Evolutionary conservation across 2,797 vertebrate genomes (phyloP).

Genomic region (Chrysolophus pictus): DNA sequence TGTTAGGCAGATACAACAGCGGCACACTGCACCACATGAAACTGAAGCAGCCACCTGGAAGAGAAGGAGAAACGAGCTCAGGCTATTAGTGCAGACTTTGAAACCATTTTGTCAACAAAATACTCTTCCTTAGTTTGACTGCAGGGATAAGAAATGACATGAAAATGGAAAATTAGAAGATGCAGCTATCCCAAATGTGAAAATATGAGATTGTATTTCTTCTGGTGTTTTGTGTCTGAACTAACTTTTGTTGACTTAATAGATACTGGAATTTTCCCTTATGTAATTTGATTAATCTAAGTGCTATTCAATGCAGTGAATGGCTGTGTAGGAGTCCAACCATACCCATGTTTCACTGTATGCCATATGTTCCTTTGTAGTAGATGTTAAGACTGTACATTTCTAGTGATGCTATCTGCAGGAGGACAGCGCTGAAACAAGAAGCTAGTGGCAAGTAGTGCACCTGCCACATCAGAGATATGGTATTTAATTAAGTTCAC

Average conservation of each 20-base stretch:
- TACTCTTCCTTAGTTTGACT: constrained; percentile 48
- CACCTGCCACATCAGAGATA: not conserved
- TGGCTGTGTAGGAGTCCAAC: not conserved
- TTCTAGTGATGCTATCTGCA: not conserved
- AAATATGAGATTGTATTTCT: not conserved
- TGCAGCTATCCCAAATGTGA: not conserved
- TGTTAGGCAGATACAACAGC: constrained; percentile 44
- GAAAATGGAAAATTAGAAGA: constrained; percentile 65
- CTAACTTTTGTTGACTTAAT: not conserved
- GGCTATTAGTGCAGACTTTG: constrained; percentile 25
- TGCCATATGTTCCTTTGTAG: not conserved
- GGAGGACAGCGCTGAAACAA: not conserved
- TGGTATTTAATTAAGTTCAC: not conserved
- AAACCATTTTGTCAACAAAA: constrained; percentile 72
- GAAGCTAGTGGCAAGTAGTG: not conserved
- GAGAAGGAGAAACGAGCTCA: not conserved
- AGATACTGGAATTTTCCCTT: not conserved
- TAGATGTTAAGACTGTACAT: not conserved
- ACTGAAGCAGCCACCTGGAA: constrained; percentile 53
- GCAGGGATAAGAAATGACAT: constrained; percentile 52
- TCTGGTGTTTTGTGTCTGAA: not conserved
- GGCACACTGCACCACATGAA: constrained; percentile 13
- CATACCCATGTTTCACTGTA: not conserved
- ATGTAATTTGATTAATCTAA: not conserved
- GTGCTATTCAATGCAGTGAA: not conserved